These are phyloP conservation scores for Ceuthmochares aereus DNA, from an alignment of 2,113 vertebrate species.

Conservation along the genomic window DNA sequence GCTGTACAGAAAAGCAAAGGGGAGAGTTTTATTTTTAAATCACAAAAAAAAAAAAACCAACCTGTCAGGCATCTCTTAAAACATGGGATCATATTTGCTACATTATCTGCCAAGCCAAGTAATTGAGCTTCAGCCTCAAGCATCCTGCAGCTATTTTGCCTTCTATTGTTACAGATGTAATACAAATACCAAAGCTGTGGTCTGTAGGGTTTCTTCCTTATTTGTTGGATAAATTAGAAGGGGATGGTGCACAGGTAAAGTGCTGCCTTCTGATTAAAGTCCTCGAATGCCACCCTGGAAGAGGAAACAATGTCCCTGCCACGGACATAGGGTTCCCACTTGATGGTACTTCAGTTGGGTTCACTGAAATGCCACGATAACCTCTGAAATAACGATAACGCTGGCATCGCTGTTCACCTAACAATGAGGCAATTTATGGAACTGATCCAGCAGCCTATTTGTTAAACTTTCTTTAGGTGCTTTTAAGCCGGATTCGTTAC, in stretches of 20 bases:
- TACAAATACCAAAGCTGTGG: background rate
- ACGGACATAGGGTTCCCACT: background rate
- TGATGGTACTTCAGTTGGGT: too few relatives aligned
- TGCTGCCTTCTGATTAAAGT: fast-evolving
- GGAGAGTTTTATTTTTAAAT: constrained; percentile 2
- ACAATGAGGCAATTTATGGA: background rate
- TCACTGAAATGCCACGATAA: too few relatives aligned
- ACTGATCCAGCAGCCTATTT: background rate
- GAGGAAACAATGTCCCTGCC: background rate
- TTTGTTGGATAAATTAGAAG: background rate
- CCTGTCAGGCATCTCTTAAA: background rate
- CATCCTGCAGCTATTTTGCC: background rate
- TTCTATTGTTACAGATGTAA: background rate
- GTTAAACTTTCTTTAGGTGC: too few relatives aligned
- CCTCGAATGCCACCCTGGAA: background rate
- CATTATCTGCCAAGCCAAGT: background rate
- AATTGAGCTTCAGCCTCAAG: background rate
- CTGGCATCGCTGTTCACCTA: background rate
- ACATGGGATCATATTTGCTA: background rate
- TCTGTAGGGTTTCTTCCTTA: background rate
- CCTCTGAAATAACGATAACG: background rate
- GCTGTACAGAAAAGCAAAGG: background rate
- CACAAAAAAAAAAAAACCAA: background rate
- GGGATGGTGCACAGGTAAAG: background rate
- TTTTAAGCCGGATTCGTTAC: background rate